Conservation (phyloP, 2,888 invertebrate genomes). For the Diaphora mendica region DNA sequence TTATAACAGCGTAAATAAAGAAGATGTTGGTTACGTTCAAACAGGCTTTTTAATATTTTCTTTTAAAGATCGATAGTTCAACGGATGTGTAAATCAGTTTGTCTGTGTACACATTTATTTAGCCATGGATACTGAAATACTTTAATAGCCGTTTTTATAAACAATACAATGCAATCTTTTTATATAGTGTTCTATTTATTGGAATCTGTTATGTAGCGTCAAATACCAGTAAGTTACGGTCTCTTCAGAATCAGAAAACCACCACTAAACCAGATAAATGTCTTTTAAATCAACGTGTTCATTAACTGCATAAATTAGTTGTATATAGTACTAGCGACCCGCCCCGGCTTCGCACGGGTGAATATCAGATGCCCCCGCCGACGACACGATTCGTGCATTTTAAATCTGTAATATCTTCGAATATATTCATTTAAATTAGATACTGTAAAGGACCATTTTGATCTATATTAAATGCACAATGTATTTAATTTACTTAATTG, state of each 20-base stretch:
- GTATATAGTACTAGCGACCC: too few species aligned
- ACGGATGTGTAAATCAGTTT: not conserved
- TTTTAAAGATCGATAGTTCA: not conserved
- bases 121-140: not conserved
- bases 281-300: not conserved
- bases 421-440: too few species aligned
- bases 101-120: not conserved
- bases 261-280: not conserved
- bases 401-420: too few species aligned
- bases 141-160: not conserved
- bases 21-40: not conserved
- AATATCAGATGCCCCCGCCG: too few species aligned
- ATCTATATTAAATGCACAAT: too few species aligned
- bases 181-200: not conserved
- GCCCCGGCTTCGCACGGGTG: too few species aligned
- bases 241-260: too few species aligned
- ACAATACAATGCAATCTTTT: not conserved
- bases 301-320: not conserved
- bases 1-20: not conserved
- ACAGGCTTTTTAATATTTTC: not conserved
- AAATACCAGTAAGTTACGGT: too few species aligned
- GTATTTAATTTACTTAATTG: too few species aligned
- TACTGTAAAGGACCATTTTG: too few species aligned
- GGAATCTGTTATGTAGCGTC: not conserved
- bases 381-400: too few species aligned